Conservation (phyloP, 2,888 invertebrate genomes). For the Frankliniella fusca region DNA sequence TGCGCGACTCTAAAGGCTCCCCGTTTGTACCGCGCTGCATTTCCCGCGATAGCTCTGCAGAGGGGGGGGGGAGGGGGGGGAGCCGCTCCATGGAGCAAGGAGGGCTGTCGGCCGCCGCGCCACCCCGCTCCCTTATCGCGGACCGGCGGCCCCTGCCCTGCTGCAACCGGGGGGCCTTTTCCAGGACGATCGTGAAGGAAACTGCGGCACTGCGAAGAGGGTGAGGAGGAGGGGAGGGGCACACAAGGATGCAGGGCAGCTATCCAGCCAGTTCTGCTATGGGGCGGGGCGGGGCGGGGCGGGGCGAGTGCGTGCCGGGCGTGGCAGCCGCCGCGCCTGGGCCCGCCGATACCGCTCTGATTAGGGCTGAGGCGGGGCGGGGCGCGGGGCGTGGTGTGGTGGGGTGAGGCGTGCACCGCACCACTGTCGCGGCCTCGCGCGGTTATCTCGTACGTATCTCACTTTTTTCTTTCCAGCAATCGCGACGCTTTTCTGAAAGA, state of each 20-base stretch:
- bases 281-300: background rate
- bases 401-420: too few relatives aligned
- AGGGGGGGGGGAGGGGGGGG: background rate
- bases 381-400: too few relatives aligned
- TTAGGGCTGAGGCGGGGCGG: background rate
- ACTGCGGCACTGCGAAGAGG: background rate
- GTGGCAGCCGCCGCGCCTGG: background rate
- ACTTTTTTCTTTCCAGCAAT: background rate
- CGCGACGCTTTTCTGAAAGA: background rate
- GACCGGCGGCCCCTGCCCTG: background rate
- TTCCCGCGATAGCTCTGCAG: background rate
- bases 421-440: background rate
- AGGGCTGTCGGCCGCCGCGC: background rate
- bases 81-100: constrained; percentile 9
- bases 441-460: background rate
- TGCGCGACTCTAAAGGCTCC: background rate
- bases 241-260: too few relatives aligned
- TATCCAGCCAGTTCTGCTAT: too few relatives aligned
- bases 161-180: background rate
- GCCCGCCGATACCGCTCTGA: background rate
- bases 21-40: background rate
- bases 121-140: too few relatives aligned
- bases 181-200: background rate
- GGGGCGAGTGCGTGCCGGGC: background rate
- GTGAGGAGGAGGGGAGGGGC: background rate